Evolutionary conservation across 2,113 vertebrate genomes (phyloP), one percentile per base, ranked within the genome.

Genomic region (Mionectes macconnelli): DNA sequence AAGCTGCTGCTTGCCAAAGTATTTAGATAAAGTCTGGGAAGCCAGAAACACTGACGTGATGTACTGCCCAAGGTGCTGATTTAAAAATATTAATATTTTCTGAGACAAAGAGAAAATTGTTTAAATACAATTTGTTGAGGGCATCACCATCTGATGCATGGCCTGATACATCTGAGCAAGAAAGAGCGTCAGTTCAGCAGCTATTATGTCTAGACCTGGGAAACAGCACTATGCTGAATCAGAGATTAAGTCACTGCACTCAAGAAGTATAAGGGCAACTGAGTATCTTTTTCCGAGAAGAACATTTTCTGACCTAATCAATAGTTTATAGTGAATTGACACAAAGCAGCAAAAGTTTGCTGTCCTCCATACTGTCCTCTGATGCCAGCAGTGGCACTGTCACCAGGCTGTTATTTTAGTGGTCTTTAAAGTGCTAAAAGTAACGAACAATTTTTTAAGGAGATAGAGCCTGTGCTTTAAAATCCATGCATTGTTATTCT

Each of bases 381-480:
- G 44, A 50, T 59, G 49, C 40, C 40, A 52, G 40, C 0, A 0
- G 50, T 0, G 2, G 42, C 67, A 73, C 31, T 44, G 35, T 2
- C 1, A 23, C 13, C 0, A 1, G 6, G 25, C 4, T 70, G 23
- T 57, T 94, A 67, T 67, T 92, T 84, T 87, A 78, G 55, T 40
- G 14, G 23, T 3, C 12, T 57, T 49, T 64, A 21, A 24, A 50
- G 30, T 19, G 24, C 42, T 69, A 37, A 70, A 93, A 63, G 62
- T 17, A 75, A 27, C 0, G 1, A 82, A 28, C 9, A 6, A 21
- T 73, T 82, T 44, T 78, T 82, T 78, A 40, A 78, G 64, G 45
- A 64, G 15, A 49, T 6, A 16, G 31, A 89, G 44, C 39, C 45
- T 52, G 14, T 45, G n/a, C 50, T 91, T 95, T 56, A 10, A 68